Conservation (phyloP, 2,888 invertebrate genomes). For the Hofmannophila pseudospretella region DNA sequence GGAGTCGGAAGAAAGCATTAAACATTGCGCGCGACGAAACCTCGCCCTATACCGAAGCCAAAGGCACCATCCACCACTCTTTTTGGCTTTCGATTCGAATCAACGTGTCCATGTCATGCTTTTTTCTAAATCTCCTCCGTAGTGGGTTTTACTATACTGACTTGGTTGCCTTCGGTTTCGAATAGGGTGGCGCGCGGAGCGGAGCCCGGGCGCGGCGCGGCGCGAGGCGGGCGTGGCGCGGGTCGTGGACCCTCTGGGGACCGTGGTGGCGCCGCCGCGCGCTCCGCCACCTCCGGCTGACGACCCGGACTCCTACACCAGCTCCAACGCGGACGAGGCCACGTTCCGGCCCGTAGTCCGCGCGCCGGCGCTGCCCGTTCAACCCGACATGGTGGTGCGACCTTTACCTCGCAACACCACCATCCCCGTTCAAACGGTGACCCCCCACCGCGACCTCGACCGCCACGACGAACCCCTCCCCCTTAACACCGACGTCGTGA, state of each 20-base stretch:
- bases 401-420: conserved; percentile 54
- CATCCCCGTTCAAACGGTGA: conserved; percentile 48
- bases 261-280: conserved; percentile 79
- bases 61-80: conserved; percentile 61
- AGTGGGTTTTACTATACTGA: conserved; percentile 35
- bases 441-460: conserved; percentile 16
- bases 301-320: conserved; percentile 61
- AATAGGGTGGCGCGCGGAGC: conserved; percentile 79
- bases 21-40: conserved; percentile 4
- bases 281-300: conserved; percentile 46
- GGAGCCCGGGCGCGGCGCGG: conserved; percentile 34
- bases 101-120: conserved; percentile 21
- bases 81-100: conserved; percentile 24
- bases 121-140: conserved; percentile 36
- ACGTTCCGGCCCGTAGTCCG: conserved; percentile 82
- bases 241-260: conserved; percentile 77
- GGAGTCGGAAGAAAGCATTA: conserved; percentile 13
- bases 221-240: conserved; percentile 40
- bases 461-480: conserved; percentile 24
- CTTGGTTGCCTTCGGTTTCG: conserved; percentile 90
- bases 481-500: conserved; percentile 29
- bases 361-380: conserved; percentile 56
- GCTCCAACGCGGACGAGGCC: conserved; percentile 81
- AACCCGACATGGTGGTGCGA: conserved; percentile 38
- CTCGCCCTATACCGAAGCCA: conserved; percentile 59